Percentiles rank a stretch among this genome's conserved stretches.
Conservation (phyloP, 2,888 invertebrate genomes). For the Eupithecia exiguata region DNA sequence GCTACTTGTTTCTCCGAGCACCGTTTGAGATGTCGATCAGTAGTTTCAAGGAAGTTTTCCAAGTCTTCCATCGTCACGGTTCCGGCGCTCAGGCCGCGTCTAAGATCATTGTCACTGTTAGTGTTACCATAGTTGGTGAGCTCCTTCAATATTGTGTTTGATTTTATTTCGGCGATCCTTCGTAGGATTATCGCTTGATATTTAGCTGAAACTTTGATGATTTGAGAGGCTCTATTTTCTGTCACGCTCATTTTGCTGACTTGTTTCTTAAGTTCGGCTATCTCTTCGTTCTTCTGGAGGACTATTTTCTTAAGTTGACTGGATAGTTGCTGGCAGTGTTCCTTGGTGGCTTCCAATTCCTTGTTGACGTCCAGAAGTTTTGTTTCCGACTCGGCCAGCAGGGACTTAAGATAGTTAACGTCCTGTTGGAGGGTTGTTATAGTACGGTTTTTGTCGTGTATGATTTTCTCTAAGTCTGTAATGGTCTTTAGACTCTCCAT, state of each 20-base stretch:
- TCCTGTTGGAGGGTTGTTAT: constrained; percentile 74
- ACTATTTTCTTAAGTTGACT: constrained; percentile 74
- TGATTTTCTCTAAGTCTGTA: constrained; percentile 74
- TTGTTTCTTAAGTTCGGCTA: constrained; percentile 73
- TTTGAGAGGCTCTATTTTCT: constrained; percentile 74
- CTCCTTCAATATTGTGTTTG: constrained; percentile 73
- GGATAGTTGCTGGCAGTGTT: constrained; percentile 71
- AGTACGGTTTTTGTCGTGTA: constrained; percentile 73
- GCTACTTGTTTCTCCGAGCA: constrained; percentile 70
- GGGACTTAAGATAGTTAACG: constrained; percentile 67
- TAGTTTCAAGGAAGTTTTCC: constrained; percentile 77
- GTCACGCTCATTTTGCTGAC: constrained; percentile 70
- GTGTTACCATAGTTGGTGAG: constrained; percentile 73
- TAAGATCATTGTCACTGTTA: constrained; percentile 63
- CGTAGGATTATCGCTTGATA: constrained; percentile 77
- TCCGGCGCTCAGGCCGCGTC: constrained; percentile 66
- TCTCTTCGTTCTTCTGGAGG: constrained; percentile 75
- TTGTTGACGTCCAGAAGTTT: constrained; percentile 71
- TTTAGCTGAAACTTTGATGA: constrained; percentile 76
- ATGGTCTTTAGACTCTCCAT: constrained; percentile 73
- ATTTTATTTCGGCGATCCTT: constrained; percentile 75
- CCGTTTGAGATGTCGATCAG: constrained; percentile 69
- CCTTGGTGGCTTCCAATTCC: constrained; percentile 69
- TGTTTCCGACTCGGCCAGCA: constrained; percentile 74
- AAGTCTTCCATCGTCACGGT: constrained; percentile 76